Base-by-base conservation (phyloP, 2,797 vertebrate species). In the Eulemur mongoz region DNA sequence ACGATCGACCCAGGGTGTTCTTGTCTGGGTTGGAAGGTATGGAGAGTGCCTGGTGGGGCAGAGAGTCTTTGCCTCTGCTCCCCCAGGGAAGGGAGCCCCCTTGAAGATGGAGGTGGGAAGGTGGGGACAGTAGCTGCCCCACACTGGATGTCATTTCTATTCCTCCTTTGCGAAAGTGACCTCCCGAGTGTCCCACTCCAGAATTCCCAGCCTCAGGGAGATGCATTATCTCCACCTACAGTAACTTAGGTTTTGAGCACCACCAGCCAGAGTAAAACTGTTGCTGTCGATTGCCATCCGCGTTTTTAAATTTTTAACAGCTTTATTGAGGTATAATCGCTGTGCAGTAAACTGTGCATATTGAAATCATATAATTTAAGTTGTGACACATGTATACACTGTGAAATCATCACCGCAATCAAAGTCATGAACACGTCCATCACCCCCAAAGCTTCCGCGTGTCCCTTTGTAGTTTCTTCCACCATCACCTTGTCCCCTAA, bases 211-310 rank as follows among this genome's bases (percentile, higher is more conserved):
- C 69, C 18, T 54, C 72, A 45, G 27, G 61, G 50, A 30, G 30
- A 38, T 63, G 25, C 6, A 20, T 43, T 32, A 9, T 27, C 61
- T 70, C 30, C 25, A 59, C 48, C 40, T 86, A 69, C 4, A 32
- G 45, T 70, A 69, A 70, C 9, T 73, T 82, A 52, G 3, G n/a
- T n/a, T 45, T 67, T 40, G 32, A 57, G 54, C 4, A 43, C 14
- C 69, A 94, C 45, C 10, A 70, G 35, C 45, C 27, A 50, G 32
- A 94, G 45, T 50, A 94, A 94, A 83, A 38, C 18, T 70, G 89
- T 45, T 38, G 9, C 18, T 92, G 4, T 48, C 70, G 18, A 59
- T 45, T 78, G 7, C 52, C 35, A 35, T 67, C 5, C n/a, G 7
- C 40, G 14, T 59, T 30, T 63, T 40, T 57, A 48, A 54, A 30